Evolutionary conservation across 53 echinoderm and acorn worm genomes (phyloP).

Genomic region (Holothuria scabra): DNA sequence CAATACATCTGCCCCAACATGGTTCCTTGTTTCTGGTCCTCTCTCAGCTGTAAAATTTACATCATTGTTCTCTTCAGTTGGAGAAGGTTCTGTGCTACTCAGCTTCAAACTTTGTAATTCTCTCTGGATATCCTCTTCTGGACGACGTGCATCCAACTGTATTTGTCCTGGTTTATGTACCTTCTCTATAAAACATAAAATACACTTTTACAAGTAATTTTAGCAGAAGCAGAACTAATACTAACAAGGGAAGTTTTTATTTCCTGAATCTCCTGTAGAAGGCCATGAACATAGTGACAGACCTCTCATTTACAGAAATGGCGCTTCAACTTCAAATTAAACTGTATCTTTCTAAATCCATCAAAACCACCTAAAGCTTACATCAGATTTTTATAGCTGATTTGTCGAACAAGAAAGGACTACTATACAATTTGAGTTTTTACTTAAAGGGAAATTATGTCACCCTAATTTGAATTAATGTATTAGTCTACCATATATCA

Average conservation of each 20-base stretch:
- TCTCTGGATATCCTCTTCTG: slow-evolving; percentile 13
- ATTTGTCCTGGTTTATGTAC: not conserved
- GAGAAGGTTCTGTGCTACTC: not conserved
- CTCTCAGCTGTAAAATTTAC: not conserved
- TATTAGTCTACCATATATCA: no score
- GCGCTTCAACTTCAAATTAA: not conserved
- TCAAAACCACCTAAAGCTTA: no score
- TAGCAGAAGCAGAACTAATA: no score
- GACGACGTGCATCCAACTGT: slow-evolving; percentile 24
- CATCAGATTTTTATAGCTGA: no score
- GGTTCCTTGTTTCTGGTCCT: not conserved
- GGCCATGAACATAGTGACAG: not conserved
- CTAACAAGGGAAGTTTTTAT: no score
- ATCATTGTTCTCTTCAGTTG: not conserved
- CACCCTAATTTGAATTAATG: no score
- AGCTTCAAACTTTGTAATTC: not conserved
- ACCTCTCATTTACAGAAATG: not conserved
- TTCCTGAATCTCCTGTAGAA: no score
- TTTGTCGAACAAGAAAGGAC: no score
- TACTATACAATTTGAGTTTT: no score
- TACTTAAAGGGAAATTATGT: no score
- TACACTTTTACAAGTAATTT: no score
- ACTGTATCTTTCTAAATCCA: no score
- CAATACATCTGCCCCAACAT: slow-evolving; percentile 6
- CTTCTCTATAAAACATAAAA: not conserved